Percentiles rank a stretch among this genome's conserved stretches.
Conservation (phyloP, 2,113 vertebrate genomes). For the Lipophrys pholis region DNA sequence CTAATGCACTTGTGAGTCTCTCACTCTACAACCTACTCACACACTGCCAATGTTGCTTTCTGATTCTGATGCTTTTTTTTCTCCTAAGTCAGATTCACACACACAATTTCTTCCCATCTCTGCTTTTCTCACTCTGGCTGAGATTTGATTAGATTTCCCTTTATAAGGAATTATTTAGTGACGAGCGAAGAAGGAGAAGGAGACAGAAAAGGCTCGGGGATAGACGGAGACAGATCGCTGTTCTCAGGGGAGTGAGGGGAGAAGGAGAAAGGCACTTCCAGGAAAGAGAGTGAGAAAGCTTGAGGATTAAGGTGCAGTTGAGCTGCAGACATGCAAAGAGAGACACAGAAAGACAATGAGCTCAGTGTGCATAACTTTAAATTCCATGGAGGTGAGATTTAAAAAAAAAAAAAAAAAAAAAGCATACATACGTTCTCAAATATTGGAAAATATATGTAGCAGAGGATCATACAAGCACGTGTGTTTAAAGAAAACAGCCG, state of each 20-base stretch:
- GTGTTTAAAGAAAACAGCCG: conserved; percentile 10
- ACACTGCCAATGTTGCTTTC: conserved; percentile 66
- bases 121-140: conserved; percentile 59
- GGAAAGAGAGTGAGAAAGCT: conserved; percentile 57
- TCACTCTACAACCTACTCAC: conserved; percentile 63
- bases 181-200: conserved; percentile 58
- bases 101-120: conserved; percentile 32
- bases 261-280: conserved; percentile 68
- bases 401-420: conserved; percentile 10
- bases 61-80: conserved; percentile 48
- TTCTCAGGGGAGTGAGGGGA: conserved; percentile 50
- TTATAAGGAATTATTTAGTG: conserved; percentile 77
- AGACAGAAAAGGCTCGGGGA: conserved; percentile 62
- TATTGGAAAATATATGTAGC: conserved; percentile 15
- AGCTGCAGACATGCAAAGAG: conserved; percentile 52
- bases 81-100: neutral
- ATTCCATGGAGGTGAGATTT: neutral
- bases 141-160: conserved; percentile 76
- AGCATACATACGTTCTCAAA: conserved; percentile 16
- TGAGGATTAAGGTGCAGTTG: conserved; percentile 61
- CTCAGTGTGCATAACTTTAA: conserved; percentile 34
- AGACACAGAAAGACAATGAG: conserved; percentile 30
- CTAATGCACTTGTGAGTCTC: conserved; percentile 78
- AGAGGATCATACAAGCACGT: conserved; percentile 3
- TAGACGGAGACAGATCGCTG: conserved; percentile 59